Conservation (phyloP, 2,888 invertebrate species). For the Cyclophora albipunctata region DNA sequence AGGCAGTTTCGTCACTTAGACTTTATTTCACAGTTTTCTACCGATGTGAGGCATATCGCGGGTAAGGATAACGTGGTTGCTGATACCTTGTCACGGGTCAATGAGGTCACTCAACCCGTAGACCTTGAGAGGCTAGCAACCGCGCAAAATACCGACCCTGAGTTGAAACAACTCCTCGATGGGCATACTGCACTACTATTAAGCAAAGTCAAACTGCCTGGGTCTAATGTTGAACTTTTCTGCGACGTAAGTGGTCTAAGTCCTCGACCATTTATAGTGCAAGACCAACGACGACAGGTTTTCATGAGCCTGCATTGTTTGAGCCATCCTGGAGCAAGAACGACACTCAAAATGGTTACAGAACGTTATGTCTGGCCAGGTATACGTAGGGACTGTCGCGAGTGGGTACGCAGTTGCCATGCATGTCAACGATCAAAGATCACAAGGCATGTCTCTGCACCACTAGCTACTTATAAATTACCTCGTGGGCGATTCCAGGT, state of each 20-base stretch:
- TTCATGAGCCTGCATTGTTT: conserved; percentile 20
- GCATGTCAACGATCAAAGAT: conserved; percentile 35
- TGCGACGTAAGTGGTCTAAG: conserved; percentile 15
- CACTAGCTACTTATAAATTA: conserved; percentile 7
- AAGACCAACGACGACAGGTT: conserved; percentile 7
- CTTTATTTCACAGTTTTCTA: conserved; percentile 37
- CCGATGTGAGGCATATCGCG: conserved; percentile 30
- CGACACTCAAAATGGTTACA: conserved; percentile 21
- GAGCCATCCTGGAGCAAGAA: conserved; percentile 18
- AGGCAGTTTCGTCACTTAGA: conserved; percentile 35
- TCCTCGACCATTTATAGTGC: conserved; percentile 16
- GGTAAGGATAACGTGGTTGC: conserved; percentile 35
- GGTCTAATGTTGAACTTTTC: conserved; percentile 4
- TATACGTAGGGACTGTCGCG: conserved; percentile 28
- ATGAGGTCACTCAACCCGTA: conserved; percentile 11
- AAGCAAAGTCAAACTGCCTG: conserved; percentile 8
- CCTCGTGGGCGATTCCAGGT: conserved; percentile 7
- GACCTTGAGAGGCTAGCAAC: conserved; percentile 11
- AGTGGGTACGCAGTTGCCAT: conserved; percentile 20
- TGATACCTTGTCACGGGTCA: conserved; percentile 32
- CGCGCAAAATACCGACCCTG: conserved; percentile 13
- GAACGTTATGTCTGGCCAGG: conserved; percentile 29
- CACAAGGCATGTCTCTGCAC: conserved; percentile 20
- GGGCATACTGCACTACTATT: conserved; percentile 8
- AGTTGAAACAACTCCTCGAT: conserved; percentile 10